Conservation (phyloP, 2,113 vertebrate genomes). For the Diadophis punctatus region DNA sequence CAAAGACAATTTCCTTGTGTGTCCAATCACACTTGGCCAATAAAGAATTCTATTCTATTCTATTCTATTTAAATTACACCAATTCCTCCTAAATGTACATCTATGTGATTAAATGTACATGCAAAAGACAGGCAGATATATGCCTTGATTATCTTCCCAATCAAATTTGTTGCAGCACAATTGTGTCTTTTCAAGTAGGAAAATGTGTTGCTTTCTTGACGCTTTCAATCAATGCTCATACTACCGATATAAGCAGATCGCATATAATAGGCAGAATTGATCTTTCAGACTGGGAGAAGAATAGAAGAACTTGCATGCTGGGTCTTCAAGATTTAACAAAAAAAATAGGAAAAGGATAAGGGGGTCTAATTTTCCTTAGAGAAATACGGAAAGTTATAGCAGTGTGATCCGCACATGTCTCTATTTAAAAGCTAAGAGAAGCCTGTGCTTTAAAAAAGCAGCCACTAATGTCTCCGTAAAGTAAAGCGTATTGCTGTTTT, state of each 20-base stretch:
- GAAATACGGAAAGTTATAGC: not conserved
- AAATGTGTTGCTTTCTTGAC: not conserved
- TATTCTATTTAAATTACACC: not conserved
- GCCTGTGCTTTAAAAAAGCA: conserved; percentile 13
- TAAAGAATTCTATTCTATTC: no score
- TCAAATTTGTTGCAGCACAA: not conserved
- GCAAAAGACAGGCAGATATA: not conserved
- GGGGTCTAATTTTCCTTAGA: not conserved
- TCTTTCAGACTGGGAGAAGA: not conserved
- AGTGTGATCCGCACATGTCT: conserved; percentile 25
- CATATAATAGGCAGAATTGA: not conserved
- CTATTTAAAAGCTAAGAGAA: not conserved
- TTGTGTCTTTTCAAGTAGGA: not conserved
- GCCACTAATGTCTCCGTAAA: conserved; percentile 3
- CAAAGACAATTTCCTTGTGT: no score
- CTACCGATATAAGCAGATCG: not conserved
- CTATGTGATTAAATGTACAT: not conserved
- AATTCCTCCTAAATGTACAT: not conserved
- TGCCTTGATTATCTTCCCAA: not conserved
- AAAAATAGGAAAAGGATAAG: not conserved
- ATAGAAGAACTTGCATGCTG: not conserved
- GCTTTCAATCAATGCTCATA: not conserved
- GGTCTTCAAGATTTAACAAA: not conserved
- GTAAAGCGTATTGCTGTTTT: conserved; percentile 35
- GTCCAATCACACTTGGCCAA: no score